Evolutionary conservation across 2,113 vertebrate species (phyloP), one percentile per base, ranked within the genome.

Genomic region (Spermophilus dauricus): DNA sequence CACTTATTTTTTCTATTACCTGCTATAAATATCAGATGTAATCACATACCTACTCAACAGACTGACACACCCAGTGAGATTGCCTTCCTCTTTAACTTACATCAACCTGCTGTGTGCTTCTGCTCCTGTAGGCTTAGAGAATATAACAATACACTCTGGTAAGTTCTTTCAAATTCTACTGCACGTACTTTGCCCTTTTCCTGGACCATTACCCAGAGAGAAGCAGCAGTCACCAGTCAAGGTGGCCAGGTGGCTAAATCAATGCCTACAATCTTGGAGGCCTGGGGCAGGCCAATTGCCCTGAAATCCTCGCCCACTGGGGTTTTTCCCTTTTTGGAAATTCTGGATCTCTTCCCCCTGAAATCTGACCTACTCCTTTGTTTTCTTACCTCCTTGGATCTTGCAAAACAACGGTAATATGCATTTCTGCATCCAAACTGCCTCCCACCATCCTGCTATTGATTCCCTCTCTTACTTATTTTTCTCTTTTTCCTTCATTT

Each of bases 261-360:
- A 7, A 10, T 16, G 4, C 24, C 6, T 4, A 8, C 2, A 14
- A 13, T n/a, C 39, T 26, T 56, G 81, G 61, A 56, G 2, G 3
- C 2, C 0, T 14, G 2, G 2, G 10, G 28, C 39, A 7, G 7
- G 8, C n/a, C 53, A 24, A 56, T 16, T 39, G 24, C 69, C 17
- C 32, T 30, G 34, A 22, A 6, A 16, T 2, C 30, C 24, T 22
- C 0, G 5, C 20, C 18, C 48, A 28, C 2, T 1, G 8, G 18
- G 28, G 13, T 4, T 32, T 70, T 83, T 17, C 6, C 65, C 48
- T 51, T 85, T 81, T 18, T 82, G 51, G 26, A 84, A 90, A 3
- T 12, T 51, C 28, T 26, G 39, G 12, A 16, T 58, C 56, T 61
- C 14, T 65, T 5, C 34, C 22, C 10, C 10, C 9, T 34, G 24